Evolutionary conservation across 2,888 invertebrate genomes (phyloP).

Genomic region (Ceramica pisi): DNA sequence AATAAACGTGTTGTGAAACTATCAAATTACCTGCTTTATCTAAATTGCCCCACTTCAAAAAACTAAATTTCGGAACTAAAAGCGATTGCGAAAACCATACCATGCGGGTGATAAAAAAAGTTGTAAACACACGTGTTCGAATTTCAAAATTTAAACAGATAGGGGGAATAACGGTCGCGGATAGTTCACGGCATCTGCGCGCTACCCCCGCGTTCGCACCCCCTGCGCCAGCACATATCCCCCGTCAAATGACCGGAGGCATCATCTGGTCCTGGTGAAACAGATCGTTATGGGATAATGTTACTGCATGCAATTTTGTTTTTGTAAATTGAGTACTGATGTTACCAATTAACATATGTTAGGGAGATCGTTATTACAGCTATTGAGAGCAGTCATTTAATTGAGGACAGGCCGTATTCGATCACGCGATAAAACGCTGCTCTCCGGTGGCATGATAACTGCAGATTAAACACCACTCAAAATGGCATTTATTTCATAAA

Average conservation of each 20-base stretch:
- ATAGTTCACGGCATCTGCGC: constrained; percentile 82
- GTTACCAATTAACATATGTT: constrained; percentile 66
- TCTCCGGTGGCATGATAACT: constrained; percentile 19
- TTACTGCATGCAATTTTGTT: constrained; percentile 69
- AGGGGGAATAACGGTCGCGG: constrained; percentile 87
- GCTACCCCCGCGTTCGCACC: constrained; percentile 75
- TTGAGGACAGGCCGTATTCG: constrained; percentile 29
- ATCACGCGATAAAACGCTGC: constrained; percentile 37
- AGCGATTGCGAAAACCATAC: constrained; percentile 72
- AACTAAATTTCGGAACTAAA: constrained; percentile 45
- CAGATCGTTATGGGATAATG: constrained; percentile 72
- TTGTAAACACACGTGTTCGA: constrained; percentile 88
- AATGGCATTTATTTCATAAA: constrained; percentile 11
- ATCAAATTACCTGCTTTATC: constrained; percentile 42
- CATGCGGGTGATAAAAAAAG: constrained; percentile 84
- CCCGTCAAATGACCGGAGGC: constrained; percentile 75
- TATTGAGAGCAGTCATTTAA: constrained; percentile 41
- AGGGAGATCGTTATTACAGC: constrained; percentile 56
- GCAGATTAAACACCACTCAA: constrained; percentile 17
- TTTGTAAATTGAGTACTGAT: constrained; percentile 69
- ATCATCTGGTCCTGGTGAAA: constrained; percentile 81
- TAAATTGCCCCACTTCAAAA: constrained; percentile 51
- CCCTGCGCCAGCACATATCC: constrained; percentile 66
- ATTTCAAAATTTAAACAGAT: constrained; percentile 85
- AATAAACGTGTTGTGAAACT: constrained; percentile 28